Evolutionary conservation across 2,113 vertebrate genomes (phyloP).

Genomic region (Mormyrus lacerda): DNA sequence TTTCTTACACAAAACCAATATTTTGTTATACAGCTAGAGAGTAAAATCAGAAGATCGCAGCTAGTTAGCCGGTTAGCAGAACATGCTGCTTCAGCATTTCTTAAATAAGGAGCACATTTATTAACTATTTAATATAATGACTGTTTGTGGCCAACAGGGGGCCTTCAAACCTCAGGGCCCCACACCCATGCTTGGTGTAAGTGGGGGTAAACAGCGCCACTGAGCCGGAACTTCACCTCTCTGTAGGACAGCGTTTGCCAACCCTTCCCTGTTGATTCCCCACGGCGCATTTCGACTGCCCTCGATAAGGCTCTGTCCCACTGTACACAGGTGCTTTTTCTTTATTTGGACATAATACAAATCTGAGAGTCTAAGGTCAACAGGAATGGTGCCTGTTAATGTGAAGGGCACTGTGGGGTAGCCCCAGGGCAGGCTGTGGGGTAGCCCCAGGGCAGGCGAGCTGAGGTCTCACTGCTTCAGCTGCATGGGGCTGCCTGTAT

Average conservation of each 20-base stretch:
- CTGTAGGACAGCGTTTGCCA: background rate
- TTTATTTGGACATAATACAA: constrained; percentile 6
- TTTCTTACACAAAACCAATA: background rate
- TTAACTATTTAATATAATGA: background rate
- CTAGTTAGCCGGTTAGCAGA: background rate
- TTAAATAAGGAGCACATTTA: background rate
- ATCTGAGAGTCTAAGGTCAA: background rate
- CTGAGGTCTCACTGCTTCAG: background rate
- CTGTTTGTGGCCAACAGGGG: background rate
- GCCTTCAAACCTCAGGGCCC: background rate
- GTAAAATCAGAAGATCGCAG: background rate
- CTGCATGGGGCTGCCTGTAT: background rate
- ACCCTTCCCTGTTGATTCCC: background rate
- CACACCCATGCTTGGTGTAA: background rate
- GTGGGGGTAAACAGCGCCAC: background rate
- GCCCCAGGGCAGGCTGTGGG: background rate
- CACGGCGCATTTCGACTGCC: background rate
- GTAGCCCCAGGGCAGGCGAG: background rate
- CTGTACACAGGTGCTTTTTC: background rate
- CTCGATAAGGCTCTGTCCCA: background rate
- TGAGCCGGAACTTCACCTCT: background rate
- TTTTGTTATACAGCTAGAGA: background rate
- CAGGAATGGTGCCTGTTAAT: background rate
- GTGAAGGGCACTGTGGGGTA: background rate
- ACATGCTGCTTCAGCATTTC: background rate